These are phyloP conservation scores for Dendrolimus houi DNA, from an alignment of 2,888 invertebrate species.

Conservation along the genomic window DNA sequence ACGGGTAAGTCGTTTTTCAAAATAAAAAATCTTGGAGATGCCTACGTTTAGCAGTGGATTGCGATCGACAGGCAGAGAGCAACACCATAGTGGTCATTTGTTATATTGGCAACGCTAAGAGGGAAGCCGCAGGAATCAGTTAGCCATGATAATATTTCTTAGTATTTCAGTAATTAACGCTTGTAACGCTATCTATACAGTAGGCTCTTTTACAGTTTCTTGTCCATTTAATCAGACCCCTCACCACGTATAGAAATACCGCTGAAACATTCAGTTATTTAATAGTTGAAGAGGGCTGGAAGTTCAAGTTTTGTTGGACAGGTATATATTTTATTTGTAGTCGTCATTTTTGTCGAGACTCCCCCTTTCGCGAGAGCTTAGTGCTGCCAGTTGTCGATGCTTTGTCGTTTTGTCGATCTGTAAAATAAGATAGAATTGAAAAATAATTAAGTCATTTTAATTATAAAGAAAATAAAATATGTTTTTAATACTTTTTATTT, in stretches of 20 bases:
- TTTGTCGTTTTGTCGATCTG: no score
- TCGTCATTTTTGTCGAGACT: slow-evolving; percentile 63
- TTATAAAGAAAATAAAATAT: no score
- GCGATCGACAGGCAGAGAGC: no score
- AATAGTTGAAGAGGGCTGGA: slow-evolving; percentile 9
- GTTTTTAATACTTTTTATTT: no score
- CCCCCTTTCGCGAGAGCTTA: slow-evolving; percentile 36
- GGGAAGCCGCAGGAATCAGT: no score
- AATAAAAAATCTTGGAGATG: no score
- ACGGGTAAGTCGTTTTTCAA: no score
- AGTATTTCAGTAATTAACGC: slow-evolving; percentile 3
- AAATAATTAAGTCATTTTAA: no score
- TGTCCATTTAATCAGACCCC: slow-evolving; percentile 17
- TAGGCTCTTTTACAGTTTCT: slow-evolving; percentile 16
- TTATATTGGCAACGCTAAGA: no score
- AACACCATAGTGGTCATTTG: no score
- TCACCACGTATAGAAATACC: slow-evolving; percentile 9
- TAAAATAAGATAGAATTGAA: no score
- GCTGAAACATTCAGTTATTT: slow-evolving; percentile 13
- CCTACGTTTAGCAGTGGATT: no score
- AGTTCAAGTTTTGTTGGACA: slow-evolving; percentile 29
- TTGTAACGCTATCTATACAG: slow-evolving; percentile 16
- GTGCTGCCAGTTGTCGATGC: not conserved
- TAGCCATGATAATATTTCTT: not conserved
- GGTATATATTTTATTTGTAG: slow-evolving; percentile 61